Evolutionary conservation across 2,888 invertebrate genomes (phyloP), one percentile per base, ranked within the genome.

Genomic region (Agriopis aurantiaria): DNA sequence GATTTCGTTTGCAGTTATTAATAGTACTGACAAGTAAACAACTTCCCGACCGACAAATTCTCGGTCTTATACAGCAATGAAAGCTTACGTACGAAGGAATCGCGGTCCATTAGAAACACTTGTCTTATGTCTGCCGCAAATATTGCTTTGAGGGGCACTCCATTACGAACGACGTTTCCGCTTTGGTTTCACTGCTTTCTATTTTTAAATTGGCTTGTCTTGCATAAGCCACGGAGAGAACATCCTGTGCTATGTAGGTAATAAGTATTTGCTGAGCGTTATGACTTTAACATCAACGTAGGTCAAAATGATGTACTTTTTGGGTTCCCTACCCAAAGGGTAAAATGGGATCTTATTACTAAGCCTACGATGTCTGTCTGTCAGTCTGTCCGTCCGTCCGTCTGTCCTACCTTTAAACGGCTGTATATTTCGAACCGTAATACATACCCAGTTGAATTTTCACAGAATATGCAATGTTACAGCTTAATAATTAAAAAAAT

Each of bases 101-200:
- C 58, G 53, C 43, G 17, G 70, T 45, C 63, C 70, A 71, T 71
- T 63, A 71, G 66, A 55, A 66, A 63, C 66, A 64, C 70, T 71
- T 67, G 70, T 64, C 49, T 60, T 64, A 55, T 23, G 70, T 63
- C 66, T 51, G 63, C 63, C 59, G 70, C 66, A 55, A 71, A 67
- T 64, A 75, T 69, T 66, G 59, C 66, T 72, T 68, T 77, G 75
- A 77, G 73, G 75, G 74, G 71, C 74, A 72, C 74, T 69, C 75
- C 75, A 75, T 77, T 77, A 77, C 62, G 63, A 63, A 71, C 51
- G 70, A 71, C 68, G 71, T 71, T 75, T 77, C 77, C 75, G 74
- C 72, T 74, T 75, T 63, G 67, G 64, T 71, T 73, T 73, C 66
- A 71, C 55, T 70, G 61, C 69, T 61, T 55, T 75, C 73, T 75